Evolutionary conservation across 2,113 vertebrate species (phyloP).

Genomic region (Etheostoma spectabile): DNA sequence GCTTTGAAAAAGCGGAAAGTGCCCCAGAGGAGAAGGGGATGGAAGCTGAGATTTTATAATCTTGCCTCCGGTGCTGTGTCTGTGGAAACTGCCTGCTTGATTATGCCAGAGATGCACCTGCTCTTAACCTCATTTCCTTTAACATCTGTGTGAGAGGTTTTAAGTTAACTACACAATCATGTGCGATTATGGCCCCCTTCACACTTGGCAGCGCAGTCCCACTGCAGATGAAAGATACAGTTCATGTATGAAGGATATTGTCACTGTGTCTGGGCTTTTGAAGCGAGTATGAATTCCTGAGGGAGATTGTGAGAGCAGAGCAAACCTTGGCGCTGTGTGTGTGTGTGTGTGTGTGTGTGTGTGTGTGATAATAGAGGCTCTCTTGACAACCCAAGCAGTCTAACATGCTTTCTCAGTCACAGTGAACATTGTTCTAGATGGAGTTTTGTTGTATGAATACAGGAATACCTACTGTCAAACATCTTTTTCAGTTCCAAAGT

Average conservation of each 20-base stretch:
- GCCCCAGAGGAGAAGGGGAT: slow-evolving; percentile 40
- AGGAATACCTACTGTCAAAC: background rate
- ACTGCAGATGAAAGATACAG: slow-evolving; percentile 25
- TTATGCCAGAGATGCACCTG: slow-evolving; percentile 66
- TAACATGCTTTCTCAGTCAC: background rate
- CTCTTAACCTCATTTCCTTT: slow-evolving; percentile 69
- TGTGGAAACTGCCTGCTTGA: slow-evolving; percentile 54
- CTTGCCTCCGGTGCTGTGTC: slow-evolving; percentile 41
- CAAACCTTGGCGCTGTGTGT: slow-evolving; percentile 1
- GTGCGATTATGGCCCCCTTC: slow-evolving; percentile 44
- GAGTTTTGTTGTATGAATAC: slow-evolving; percentile 24
- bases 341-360: slow-evolving; percentile 18
- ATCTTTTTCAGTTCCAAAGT: background rate
- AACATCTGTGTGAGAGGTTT: slow-evolving; percentile 63
- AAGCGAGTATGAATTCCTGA: slow-evolving; percentile 35
- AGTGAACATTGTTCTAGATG: slow-evolving; percentile 24
- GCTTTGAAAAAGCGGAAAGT: slow-evolving; percentile 33
- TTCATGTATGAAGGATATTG: slow-evolving; percentile 30
- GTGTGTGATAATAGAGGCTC: slow-evolving; percentile 21
- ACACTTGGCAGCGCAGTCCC: slow-evolving; percentile 22
- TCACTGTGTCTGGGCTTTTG: slow-evolving; percentile 13
- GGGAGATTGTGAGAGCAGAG: background rate
- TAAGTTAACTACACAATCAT: slow-evolving; percentile 69
- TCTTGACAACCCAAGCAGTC: slow-evolving; percentile 25
- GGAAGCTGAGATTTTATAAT: slow-evolving; percentile 56